Base-by-base conservation (phyloP, 2,888 invertebrate species). In the Lithosia quadra region DNA sequence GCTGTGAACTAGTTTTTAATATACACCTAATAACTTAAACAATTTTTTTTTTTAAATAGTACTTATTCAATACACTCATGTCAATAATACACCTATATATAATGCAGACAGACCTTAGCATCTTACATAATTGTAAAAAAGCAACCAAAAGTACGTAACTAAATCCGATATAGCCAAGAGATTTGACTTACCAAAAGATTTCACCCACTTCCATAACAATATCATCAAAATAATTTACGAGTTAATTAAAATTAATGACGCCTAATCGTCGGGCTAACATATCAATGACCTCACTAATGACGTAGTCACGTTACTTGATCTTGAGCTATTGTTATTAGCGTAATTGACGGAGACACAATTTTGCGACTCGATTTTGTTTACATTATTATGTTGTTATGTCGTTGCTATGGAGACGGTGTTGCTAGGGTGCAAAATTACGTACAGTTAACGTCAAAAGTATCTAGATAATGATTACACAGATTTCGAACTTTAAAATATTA, bases 321-420 rank as follows among this genome's bases (percentile, higher is more conserved):
- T 78, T 67, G 28, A 57, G 24, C 68, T 60, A 59, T 67, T 71
- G 63, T 71, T 68, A 76, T 69, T 72, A 56, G 11, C 49, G 56
- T 73, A 71, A 75, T 74, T 73, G 69, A 69, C 59, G 68, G 62
- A 65, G 64, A 71, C 53, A 67, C 58, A 69, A 65, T 71, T 76
- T 67, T 36, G 21, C 65, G 67, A 75, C 58, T 67, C 73, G 77
- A 67, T 79, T 80, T 77, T 78, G 67, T 81, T 76, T 72, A 73
- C 63, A 24, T 60, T 59, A 64, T 65, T 56, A 61, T 73, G 80
- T 81, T 81, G 78, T 74, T 77, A 75, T 28, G 22, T 0, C 22
- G 77, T 81, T 63, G 69, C 65, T 24, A 71, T 78, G 56, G 70
- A 39, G 49, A 77, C 7, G 36, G 64, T 34, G 36, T 53, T 66